phyloP scores from a whole-genome alignment of 2,113 vertebrate species.

The Ciconia boyciana region DNA sequence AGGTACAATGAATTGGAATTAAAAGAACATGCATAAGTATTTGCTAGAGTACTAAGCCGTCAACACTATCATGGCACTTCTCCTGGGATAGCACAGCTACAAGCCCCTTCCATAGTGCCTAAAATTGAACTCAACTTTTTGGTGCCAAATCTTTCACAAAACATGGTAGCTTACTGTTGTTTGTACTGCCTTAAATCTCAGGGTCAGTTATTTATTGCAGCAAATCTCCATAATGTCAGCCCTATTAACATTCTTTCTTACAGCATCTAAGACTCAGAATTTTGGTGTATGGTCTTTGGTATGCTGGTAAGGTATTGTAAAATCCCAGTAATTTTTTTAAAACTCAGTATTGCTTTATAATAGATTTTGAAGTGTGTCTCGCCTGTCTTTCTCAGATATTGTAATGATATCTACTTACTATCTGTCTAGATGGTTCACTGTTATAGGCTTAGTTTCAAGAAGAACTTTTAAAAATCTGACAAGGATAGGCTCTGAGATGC shows the following conservation, averaged over 20 bases:
- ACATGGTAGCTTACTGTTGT: background rate
- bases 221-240: background rate
- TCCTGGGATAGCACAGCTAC: background rate
- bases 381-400: background rate
- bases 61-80: rapidly evolving
- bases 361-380: background rate
- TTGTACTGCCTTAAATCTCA: background rate
- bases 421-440: background rate
- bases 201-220: background rate
- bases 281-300: background rate
- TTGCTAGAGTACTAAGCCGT: background rate
- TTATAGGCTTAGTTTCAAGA: background rate
- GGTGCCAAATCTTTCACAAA: background rate
- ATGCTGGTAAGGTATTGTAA: background rate
- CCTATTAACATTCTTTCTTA: background rate
- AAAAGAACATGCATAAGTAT: background rate
- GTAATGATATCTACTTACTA: background rate
- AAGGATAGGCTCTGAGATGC: background rate
- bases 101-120: background rate
- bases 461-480: background rate
- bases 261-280: background rate
- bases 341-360: background rate
- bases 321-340: background rate
- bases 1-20: background rate
- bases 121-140: background rate